These are phyloP conservation scores for Poecilia wingei DNA, from an alignment of 2,797 vertebrate genomes.

Conservation along the genomic window DNA sequence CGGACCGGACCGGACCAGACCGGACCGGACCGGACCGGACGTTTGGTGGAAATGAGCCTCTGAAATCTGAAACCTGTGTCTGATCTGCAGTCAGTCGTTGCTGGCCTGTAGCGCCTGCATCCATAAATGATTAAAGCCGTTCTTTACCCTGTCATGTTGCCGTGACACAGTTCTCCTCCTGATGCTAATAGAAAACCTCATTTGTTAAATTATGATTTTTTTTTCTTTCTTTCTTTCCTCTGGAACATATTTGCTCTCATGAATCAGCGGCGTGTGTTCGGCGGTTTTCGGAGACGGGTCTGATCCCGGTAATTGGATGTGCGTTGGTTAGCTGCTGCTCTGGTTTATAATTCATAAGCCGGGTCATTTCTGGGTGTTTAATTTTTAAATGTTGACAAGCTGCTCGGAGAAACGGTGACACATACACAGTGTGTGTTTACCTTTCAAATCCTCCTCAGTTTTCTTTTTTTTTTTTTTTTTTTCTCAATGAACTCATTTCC, in stretches of 20 bases:
- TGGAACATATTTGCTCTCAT: background rate
- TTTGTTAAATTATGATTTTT: background rate
- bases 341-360: background rate
- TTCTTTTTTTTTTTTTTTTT: too few species aligned
- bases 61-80: background rate
- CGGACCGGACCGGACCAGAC: background rate
- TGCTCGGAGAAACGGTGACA: background rate
- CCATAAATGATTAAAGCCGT: background rate
- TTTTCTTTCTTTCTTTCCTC: background rate
- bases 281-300: background rate
- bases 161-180: background rate
- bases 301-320: conserved; percentile 4
- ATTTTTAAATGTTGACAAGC: conserved; percentile 15
- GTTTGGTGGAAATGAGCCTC: background rate
- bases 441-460: background rate
- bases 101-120: background rate
- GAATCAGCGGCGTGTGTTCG: background rate
- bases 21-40: background rate
- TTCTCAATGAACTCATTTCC: background rate
- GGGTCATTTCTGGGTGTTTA: conserved; percentile 5
- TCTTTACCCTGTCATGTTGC: background rate
- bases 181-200: conserved; percentile 6
- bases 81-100: background rate
- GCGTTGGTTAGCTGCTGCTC: background rate
- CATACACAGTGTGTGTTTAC: background rate